phyloP scores from a whole-genome alignment of 2,797 vertebrate species.

The Sphenodon punctatus region DNA sequence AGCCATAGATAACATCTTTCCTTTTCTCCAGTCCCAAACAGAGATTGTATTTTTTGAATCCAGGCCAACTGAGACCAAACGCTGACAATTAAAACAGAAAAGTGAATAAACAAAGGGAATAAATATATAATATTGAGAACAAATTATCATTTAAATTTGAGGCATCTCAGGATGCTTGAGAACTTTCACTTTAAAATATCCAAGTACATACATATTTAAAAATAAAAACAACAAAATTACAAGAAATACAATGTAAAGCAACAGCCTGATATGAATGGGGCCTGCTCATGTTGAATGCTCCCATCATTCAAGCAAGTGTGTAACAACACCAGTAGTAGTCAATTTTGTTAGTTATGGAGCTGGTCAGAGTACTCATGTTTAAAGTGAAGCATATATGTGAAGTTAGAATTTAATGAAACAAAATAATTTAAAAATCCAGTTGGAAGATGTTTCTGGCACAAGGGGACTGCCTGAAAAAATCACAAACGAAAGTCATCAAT shows the following conservation, averaged over 20 bases:
- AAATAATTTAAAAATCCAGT: neutral
- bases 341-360: no score
- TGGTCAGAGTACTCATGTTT: no score
- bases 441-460: neutral
- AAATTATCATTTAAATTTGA: neutral
- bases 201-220: neutral
- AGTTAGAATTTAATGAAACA: neutral
- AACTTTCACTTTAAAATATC: neutral
- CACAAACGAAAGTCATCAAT: neutral
- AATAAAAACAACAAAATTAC: neutral
- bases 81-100: slow-evolving; percentile 73
- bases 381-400: neutral
- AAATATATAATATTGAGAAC: neutral
- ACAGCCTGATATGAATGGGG: no score
- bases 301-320: no score
- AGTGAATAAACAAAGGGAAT: no score
- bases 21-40: slow-evolving; percentile 98
- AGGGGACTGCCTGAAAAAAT: neutral
- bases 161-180: neutral
- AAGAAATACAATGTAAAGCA: no score
- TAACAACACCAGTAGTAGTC: no score
- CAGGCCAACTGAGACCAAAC: slow-evolving; percentile 96
- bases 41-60: slow-evolving; percentile 99
- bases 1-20: slow-evolving; percentile 92
- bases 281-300: no score